Conservation (phyloP, 1,140 invertebrate genomes). For the Doryteuthis pealeii region DNA sequence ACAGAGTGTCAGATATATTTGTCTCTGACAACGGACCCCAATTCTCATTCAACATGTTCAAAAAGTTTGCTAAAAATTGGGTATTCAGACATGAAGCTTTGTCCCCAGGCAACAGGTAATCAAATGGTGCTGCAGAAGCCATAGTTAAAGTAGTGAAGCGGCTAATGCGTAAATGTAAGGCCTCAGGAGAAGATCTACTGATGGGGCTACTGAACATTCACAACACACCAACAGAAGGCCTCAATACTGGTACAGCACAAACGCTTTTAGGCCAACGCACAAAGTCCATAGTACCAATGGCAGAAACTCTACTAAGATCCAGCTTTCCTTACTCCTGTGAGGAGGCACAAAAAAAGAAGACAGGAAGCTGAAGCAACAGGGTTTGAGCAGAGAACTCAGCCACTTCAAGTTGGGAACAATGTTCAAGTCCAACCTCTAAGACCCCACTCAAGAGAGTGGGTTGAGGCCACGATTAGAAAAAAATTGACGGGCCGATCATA, state of each 20-base stretch:
- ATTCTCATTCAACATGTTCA: neutral
- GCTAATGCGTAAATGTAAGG: slow-evolving; percentile 2
- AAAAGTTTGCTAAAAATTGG: neutral
- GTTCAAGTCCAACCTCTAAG: no score
- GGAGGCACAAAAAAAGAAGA: no score
- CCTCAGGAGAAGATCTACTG: neutral
- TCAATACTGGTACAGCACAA: slow-evolving; percentile 12
- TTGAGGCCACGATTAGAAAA: no score
- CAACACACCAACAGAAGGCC: slow-evolving; percentile 5
- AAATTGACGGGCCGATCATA: no score
- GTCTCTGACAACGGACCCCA: slow-evolving; percentile 3
- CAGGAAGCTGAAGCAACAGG: no score
- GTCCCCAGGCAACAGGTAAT: slow-evolving; percentile 11
- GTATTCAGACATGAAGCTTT: slow-evolving; percentile 14
- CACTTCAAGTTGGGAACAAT: no score
- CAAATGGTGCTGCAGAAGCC: slow-evolving; percentile 19
- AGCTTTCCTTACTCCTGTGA: neutral
- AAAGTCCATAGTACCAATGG: neutral
- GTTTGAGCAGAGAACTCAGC: no score
- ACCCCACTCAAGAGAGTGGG: no score
- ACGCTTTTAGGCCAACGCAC: neutral
- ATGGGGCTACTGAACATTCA: slow-evolving; percentile 9
- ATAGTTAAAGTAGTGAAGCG: slow-evolving; percentile 16
- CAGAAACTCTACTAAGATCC: neutral
- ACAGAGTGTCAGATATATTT: slow-evolving; percentile 17